phyloP scores from a whole-genome alignment of 2,797 vertebrate genomes.

The Xyrichtys novacula region DNA sequence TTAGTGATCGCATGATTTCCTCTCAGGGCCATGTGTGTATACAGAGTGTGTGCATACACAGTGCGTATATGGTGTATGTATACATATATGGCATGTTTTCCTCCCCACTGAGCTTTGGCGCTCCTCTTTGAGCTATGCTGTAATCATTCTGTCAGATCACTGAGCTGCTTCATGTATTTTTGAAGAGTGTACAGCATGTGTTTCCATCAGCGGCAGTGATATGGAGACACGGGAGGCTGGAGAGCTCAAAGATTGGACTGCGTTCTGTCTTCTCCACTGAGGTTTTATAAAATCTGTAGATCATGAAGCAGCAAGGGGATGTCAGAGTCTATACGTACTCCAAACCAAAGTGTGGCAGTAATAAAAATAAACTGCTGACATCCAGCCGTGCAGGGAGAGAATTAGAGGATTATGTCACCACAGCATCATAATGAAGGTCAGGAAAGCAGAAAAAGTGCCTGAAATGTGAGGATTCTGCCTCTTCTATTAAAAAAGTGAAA shows the following conservation, averaged over 20 bases:
- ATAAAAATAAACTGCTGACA: not conserved
- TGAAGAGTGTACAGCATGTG: conserved; percentile 13
- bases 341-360: too few relatives aligned
- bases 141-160: conserved; percentile 43
- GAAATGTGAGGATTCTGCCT: too few relatives aligned
- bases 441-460: too few relatives aligned
- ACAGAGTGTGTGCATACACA: not conserved
- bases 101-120: not conserved
- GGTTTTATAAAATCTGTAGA: not conserved
- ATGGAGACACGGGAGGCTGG: not conserved
- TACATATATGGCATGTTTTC: not conserved
- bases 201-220: not conserved
- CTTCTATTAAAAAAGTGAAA: too few relatives aligned
- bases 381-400: not conserved
- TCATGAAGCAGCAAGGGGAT: not conserved
- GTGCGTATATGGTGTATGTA: too few relatives aligned
- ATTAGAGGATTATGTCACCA: not conserved
- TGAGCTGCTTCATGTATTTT: conserved; percentile 44
- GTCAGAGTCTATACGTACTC: not conserved
- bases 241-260: not conserved
- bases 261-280: not conserved
- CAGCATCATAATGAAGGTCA: too few relatives aligned
- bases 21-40: not conserved
- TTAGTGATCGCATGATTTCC: not conserved
- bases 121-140: conserved; percentile 26